Base-by-base conservation (phyloP, 1,140 invertebrate genomes). In the Trichonephila inaurata region DNA sequence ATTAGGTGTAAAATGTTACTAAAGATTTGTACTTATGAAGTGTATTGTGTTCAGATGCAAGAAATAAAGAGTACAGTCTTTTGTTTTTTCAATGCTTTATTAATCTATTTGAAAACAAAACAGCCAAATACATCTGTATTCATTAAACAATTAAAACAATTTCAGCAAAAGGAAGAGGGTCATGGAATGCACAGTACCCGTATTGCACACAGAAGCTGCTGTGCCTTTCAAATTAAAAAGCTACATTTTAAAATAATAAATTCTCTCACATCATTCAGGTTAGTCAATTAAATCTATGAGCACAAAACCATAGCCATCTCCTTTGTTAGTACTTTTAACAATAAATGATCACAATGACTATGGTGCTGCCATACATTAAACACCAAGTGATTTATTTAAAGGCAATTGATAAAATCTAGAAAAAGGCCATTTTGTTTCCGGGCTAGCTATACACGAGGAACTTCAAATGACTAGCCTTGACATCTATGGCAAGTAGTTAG, bases 331-430 rank as follows among this genome's bases (percentile, higher is more conserved):
- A 94, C 28, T 91, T 69, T 87, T 66, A 82, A 89, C 77, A 94
- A 94, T 90, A 94, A 93, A 94, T 93, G 69, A 93, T 93, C 92
- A 93, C 92, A 90, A 64, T 89, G 93, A 89, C 88, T 94, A 89
- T 89, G 93, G 93, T 94, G 87, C 88, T 93, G 86, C 92, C 87
- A 94, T 44, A 93, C 92, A 89, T 87, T 92, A 77, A 93, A 93
- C 93, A 93, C 64, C 92, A 82, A 94, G 93, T 94, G 93, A 90
- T 89, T 89, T 85, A 51, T 87, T 87, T 94, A 94, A 94, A 94
- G 93, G 93, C 93, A 94, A 94, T 94, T 72, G 93, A 89, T 94
- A 94, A 94, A 94, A 94, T 94, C 93, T 94, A 93, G 93, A 94
- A 77, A 93, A 94, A 94, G 93, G 93, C 93, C 93, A 90, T 94